These are phyloP conservation scores for Dichetophora obliterata DNA, from an alignment of 2,888 invertebrate genomes.

Conservation along the genomic window DNA sequence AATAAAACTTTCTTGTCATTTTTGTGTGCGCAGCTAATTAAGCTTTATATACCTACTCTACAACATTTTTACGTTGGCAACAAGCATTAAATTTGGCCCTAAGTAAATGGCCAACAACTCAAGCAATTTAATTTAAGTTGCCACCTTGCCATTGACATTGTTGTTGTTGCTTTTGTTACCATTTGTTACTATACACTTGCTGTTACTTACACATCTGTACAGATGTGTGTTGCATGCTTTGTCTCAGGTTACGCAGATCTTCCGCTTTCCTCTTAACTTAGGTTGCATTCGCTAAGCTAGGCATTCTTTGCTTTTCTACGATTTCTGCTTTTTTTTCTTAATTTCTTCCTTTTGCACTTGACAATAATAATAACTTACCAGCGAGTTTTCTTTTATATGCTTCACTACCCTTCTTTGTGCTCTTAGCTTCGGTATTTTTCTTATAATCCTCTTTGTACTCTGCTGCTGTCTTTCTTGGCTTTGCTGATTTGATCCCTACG, in stretches of 20 bases:
- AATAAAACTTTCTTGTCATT: neutral
- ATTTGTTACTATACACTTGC: too few relatives aligned
- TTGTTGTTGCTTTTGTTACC: too few relatives aligned
- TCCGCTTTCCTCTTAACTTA: slow-evolving; percentile 16
- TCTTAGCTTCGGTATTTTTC: neutral
- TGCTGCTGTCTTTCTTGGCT: neutral
- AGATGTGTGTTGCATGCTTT: neutral
- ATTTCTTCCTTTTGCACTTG: neutral
- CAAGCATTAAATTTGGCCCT: slow-evolving; percentile 5
- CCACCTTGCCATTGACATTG: neutral
- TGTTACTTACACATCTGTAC: neutral
- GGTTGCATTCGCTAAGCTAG: too few relatives aligned
- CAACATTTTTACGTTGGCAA: neutral
- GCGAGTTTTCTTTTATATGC: neutral
- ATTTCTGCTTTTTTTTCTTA: neutral
- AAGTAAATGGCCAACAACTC: slow-evolving; percentile 5
- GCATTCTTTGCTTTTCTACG: neutral
- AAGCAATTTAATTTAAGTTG: neutral
- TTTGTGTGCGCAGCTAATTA: neutral
- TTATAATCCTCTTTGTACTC: neutral
- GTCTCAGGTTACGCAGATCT: slow-evolving; percentile 14
- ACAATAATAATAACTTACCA: slow-evolving; percentile 16
- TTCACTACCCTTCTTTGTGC: neutral
- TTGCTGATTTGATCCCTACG: slow-evolving; percentile 1
- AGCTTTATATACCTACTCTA: neutral